Evolutionary conservation across 2,797 vertebrate genomes (phyloP).

Genomic region (Antennarius maculatus): DNA sequence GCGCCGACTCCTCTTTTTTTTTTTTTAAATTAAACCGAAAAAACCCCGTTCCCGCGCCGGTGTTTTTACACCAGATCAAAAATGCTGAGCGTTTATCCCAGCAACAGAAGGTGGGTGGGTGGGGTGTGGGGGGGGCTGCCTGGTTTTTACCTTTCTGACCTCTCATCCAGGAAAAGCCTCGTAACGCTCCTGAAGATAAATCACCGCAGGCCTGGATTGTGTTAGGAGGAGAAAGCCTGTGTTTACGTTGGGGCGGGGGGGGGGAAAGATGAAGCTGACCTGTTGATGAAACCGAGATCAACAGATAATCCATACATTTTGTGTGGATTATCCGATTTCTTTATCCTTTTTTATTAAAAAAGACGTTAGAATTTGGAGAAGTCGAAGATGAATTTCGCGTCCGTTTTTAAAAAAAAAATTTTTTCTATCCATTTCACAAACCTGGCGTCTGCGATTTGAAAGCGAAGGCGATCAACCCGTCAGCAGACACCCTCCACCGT

Average conservation of each 20-base stretch:
- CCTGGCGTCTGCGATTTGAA: not conserved
- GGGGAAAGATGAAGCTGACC: constrained; percentile 26
- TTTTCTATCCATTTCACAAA: constrained; percentile 2
- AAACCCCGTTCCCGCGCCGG: constrained; percentile 33
- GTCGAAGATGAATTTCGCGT: not conserved
- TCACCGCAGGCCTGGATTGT: constrained; percentile 71
- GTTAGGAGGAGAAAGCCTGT: constrained; percentile 63
- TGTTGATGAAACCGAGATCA: constrained; percentile 3
- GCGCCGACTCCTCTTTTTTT: constrained; percentile 33
- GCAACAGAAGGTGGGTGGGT: constrained; percentile 3
- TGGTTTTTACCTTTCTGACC: constrained; percentile 63
- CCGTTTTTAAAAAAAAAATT: too few relatives aligned
- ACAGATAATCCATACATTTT: constrained; percentile 2
- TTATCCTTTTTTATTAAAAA: not conserved
- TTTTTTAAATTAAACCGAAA: constrained; percentile 40
- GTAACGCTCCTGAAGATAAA: constrained; percentile 64
- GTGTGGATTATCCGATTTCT: not conserved
- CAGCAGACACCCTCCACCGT: constrained; percentile 25
- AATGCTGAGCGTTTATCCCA: not conserved
- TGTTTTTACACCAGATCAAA: too few relatives aligned
- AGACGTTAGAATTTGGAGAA: not conserved
- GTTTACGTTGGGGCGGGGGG: constrained; percentile 55
- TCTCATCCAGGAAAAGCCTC: constrained; percentile 62
- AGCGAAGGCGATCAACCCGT: constrained; percentile 21
- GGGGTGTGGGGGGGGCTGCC: constrained; percentile 5